These are phyloP conservation scores for Cetonia aurata DNA, from an alignment of 2,888 invertebrate genomes.

Conservation along the genomic window DNA sequence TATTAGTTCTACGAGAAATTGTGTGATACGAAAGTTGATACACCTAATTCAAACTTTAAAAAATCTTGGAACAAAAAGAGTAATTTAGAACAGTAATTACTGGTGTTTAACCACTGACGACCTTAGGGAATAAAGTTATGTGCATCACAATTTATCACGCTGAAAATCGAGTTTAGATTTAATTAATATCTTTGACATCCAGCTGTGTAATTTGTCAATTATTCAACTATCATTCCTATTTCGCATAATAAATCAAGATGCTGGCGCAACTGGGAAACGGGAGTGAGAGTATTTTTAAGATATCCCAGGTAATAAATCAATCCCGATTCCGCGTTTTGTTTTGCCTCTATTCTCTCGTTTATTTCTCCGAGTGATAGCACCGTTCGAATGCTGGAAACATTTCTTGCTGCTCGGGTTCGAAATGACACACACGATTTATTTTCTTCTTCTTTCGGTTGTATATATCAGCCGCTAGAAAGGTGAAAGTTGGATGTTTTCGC, in stretches of 20 bases:
- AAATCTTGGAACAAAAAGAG: too few relatives aligned
- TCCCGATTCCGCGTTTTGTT: slow-evolving; percentile 28
- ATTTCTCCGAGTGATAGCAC: slow-evolving; percentile 18
- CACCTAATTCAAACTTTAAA: too few relatives aligned
- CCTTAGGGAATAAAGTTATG: too few relatives aligned
- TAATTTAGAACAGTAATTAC: too few relatives aligned
- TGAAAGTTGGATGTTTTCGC: slow-evolving; percentile 44
- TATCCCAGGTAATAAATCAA: slow-evolving; percentile 23
- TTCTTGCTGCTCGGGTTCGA: slow-evolving; percentile 14
- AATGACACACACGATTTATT: slow-evolving; percentile 35
- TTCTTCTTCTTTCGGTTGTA: slow-evolving; percentile 16
- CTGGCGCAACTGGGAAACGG: background rate
- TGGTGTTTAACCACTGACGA: too few relatives aligned
- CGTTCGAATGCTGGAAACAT: slow-evolving; percentile 19
- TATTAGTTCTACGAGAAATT: too few relatives aligned
- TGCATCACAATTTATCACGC: too few relatives aligned
- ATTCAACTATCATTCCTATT: too few relatives aligned
- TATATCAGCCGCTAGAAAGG: slow-evolving; percentile 41
- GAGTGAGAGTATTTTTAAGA: slow-evolving; percentile 2
- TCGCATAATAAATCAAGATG: slow-evolving; percentile 13
- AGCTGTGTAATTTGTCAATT: too few relatives aligned
- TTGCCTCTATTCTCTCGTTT: slow-evolving; percentile 18
- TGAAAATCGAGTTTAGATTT: too few relatives aligned
- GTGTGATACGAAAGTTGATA: too few relatives aligned
- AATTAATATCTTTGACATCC: too few relatives aligned